These are phyloP conservation scores for Lates japonicus DNA, from an alignment of 2,797 vertebrate species.

Conservation along the genomic window DNA sequence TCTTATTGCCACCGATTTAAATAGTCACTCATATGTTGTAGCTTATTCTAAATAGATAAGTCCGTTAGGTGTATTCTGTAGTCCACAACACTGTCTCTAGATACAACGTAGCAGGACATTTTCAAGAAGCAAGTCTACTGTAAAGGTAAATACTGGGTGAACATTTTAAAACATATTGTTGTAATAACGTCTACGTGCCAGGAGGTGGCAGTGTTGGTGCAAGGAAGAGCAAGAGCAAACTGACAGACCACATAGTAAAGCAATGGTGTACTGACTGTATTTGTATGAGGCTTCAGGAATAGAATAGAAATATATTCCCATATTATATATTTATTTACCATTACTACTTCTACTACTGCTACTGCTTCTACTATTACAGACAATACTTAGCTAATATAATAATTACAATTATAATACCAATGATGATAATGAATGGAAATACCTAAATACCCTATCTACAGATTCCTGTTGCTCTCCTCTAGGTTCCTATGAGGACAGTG, in stretches of 20 bases:
- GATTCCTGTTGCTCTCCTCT: no score
- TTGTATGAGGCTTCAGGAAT: background rate
- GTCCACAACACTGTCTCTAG: background rate
- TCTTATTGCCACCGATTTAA: no score
- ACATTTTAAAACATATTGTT: background rate
- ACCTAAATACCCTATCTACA: background rate
- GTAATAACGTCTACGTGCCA: background rate
- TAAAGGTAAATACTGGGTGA: no score
- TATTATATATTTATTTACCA: no score
- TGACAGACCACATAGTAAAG: background rate
- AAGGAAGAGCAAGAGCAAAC: background rate
- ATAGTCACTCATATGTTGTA: no score
- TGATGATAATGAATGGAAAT: background rate
- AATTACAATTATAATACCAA: no score
- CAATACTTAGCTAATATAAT: background rate
- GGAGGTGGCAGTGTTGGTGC: constrained; percentile 19
- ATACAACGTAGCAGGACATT: no score
- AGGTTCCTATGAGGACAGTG: background rate
- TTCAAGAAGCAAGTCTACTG: background rate
- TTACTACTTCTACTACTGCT: background rate
- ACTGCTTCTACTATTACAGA: no score
- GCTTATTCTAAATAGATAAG: no score
- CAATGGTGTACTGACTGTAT: background rate
- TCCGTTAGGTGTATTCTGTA: no score
- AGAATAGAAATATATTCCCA: background rate